phyloP scores from a whole-genome alignment of 2,113 vertebrate species.

The Cygnus atratus region DNA sequence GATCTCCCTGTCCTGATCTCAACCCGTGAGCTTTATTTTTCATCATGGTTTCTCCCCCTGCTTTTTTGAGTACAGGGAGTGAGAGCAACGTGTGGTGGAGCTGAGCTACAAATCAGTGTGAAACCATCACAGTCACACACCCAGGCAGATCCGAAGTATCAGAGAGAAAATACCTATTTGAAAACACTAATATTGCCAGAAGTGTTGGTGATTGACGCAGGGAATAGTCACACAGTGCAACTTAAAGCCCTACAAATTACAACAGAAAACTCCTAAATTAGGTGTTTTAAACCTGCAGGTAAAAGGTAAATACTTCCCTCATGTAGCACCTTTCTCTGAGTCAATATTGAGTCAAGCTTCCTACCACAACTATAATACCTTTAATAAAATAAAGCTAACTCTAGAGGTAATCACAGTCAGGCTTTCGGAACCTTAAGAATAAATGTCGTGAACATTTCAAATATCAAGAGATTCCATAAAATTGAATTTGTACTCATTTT shows the following conservation, averaged over 20 bases:
- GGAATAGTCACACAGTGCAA: background rate
- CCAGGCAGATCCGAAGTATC: background rate
- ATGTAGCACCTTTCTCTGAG: background rate
- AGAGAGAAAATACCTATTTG: background rate
- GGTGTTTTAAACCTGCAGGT: background rate
- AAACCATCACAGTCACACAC: background rate
- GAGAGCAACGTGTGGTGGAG: background rate
- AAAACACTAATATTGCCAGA: background rate
- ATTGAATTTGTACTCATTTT: background rate
- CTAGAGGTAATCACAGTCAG: background rate
- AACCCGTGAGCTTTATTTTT: background rate
- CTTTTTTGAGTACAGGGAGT: background rate
- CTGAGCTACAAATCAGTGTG: background rate
- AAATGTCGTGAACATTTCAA: background rate
- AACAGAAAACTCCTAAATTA: background rate
- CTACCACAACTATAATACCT: background rate
- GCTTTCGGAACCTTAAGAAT: background rate
- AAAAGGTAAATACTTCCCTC: background rate
- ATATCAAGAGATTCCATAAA: background rate
- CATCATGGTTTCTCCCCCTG: background rate
- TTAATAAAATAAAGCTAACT: background rate
- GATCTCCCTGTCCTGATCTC: background rate
- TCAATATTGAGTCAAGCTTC: background rate
- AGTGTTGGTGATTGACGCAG: background rate
- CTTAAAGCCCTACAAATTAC: background rate